Evolutionary conservation across 2,797 vertebrate genomes (phyloP).

Genomic region (Sylvilagus floridanus): DNA sequence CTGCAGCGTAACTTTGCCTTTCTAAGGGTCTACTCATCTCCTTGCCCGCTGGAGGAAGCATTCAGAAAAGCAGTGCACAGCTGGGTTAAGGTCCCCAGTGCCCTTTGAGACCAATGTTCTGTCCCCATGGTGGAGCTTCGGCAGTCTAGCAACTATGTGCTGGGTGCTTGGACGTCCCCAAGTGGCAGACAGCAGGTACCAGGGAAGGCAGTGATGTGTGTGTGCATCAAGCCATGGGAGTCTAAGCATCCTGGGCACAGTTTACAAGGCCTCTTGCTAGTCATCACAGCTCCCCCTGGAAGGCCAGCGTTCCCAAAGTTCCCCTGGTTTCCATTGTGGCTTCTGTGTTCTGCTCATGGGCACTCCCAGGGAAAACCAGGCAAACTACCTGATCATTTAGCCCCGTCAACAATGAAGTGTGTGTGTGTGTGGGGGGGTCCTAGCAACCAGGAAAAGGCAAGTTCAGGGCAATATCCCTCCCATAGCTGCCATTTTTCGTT

Average conservation of each 20-base stretch:
- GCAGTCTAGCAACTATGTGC: background rate
- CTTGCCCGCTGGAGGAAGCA: no score
- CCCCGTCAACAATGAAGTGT: background rate
- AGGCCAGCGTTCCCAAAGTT: background rate
- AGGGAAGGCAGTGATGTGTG: background rate
- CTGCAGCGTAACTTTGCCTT: background rate
- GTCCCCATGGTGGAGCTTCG: background rate
- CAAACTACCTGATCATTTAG: background rate
- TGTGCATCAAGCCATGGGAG: background rate
- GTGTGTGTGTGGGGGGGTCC: background rate
- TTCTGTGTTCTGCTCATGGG: conserved; percentile 28
- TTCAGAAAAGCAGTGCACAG: no score
- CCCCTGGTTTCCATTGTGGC: background rate
- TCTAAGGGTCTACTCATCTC: conserved; percentile 10
- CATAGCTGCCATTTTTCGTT: conserved; percentile 1
- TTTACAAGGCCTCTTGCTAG: background rate
- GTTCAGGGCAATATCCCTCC: background rate
- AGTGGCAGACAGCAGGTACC: background rate
- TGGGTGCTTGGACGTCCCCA: background rate
- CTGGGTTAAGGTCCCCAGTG: conserved; percentile 3
- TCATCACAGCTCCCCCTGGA: background rate
- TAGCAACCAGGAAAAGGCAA: background rate
- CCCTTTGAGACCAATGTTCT: background rate
- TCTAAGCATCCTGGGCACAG: background rate
- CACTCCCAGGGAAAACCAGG: conserved; percentile 6